Percentiles rank a stretch among this genome's conserved stretches.
Conservation (phyloP, 1,140 invertebrate species). For the Solen grandis region DNA sequence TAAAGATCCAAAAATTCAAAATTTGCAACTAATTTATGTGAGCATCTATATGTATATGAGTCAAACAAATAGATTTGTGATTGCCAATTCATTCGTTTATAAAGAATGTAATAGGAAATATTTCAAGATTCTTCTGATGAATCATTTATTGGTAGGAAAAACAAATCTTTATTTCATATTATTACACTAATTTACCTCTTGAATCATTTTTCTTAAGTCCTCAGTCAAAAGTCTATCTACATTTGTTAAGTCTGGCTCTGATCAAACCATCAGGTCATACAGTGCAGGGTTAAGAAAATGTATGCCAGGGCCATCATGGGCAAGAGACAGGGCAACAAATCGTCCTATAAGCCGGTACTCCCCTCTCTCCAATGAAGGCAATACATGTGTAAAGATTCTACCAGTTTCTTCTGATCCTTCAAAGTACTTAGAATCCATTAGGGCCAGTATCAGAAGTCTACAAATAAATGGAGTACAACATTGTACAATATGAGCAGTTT, state of each 20-base stretch:
- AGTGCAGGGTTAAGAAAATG: neutral
- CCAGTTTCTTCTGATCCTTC: neutral
- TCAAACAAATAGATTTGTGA: too few species aligned
- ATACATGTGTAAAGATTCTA: conserved; percentile 5
- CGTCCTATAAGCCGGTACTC: neutral
- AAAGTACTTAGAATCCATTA: neutral
- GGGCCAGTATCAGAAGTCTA: too few species aligned
- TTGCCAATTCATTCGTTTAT: too few species aligned
- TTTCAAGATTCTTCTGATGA: too few species aligned
- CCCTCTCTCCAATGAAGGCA: conserved; percentile 1
- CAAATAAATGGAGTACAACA: too few species aligned
- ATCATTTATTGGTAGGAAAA: too few species aligned
- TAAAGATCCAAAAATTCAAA: too few species aligned
- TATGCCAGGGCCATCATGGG: conserved; percentile 19
- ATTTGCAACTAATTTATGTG: too few species aligned
- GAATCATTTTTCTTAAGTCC: neutral
- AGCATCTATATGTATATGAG: too few species aligned
- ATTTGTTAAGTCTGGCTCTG: neutral
- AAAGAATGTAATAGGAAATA: too few species aligned
- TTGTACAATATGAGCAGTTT: too few species aligned
- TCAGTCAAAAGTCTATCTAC: conserved; percentile 1
- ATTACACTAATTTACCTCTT: conserved; percentile 11
- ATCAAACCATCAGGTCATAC: neutral
- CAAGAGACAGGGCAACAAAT: conserved; percentile 9
- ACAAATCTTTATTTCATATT: too few species aligned